These are phyloP conservation scores for Diadophis punctatus DNA, from an alignment of 2,113 vertebrate genomes.

Conservation along the genomic window DNA sequence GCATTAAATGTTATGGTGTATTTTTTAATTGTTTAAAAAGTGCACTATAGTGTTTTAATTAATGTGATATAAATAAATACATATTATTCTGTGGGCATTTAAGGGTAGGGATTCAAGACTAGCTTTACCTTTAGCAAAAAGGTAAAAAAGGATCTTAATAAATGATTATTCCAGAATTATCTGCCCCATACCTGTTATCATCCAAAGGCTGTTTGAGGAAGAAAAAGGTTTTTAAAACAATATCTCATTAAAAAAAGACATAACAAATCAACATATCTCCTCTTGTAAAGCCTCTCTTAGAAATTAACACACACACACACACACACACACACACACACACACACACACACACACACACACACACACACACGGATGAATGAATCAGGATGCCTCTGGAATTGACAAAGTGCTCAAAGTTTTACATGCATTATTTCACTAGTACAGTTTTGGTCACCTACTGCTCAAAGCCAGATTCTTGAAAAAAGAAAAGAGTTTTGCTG, in stretches of 20 bases:
- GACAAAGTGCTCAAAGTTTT: neutral
- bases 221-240: neutral
- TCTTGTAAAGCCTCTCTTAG: neutral
- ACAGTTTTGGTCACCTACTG: neutral
- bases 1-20: neutral
- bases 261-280: neutral
- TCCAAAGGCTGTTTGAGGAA: neutral
- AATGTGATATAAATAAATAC: neutral
- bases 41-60: too few relatives aligned
- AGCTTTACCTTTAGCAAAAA: neutral
- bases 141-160: neutral
- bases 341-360: too few relatives aligned
- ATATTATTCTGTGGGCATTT: neutral
- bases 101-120: neutral
- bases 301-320: neutral
- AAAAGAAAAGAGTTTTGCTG: neutral
- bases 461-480: neutral
- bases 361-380: too few relatives aligned
- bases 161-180: neutral
- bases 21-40: neutral
- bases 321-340: too few relatives aligned
- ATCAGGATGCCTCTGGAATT: neutral
- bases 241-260: neutral
- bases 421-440: neutral
- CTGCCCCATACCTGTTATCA: neutral